phyloP scores from a whole-genome alignment of 1,140 invertebrate genomes.

The Halesus radiatus region DNA sequence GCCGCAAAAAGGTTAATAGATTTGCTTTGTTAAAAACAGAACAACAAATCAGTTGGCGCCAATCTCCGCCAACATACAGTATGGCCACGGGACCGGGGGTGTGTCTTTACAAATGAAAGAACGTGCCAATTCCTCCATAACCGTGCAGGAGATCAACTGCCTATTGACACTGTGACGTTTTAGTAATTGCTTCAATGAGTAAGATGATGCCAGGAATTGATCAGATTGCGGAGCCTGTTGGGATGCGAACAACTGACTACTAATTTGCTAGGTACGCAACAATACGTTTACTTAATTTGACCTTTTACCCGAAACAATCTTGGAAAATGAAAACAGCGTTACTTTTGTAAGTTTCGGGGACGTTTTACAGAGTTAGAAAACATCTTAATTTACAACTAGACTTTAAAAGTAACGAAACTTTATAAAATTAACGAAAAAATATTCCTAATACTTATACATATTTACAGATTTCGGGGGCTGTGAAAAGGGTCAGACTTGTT shows the following conservation, averaged over 20 bases:
- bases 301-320: no score
- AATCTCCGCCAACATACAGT: not conserved
- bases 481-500: no score
- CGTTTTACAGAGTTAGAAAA: no score
- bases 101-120: slow-evolving; percentile 12
- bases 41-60: slow-evolving; percentile 14
- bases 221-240: not conserved
- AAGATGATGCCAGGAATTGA: not conserved
- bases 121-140: slow-evolving; percentile 8
- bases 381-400: no score
- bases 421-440: no score
- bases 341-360: no score
- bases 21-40: slow-evolving; percentile 3
- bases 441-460: no score
- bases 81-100: not conserved
- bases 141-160: slow-evolving; percentile 5
- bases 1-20: not conserved
- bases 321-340: no score
- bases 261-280: not conserved
- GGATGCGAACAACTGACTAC: not conserved
- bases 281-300: not conserved
- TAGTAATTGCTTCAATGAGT: slow-evolving; percentile 2
- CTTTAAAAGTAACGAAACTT: no score
- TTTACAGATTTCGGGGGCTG: no score
- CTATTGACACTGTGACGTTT: slow-evolving; percentile 19